phyloP scores from a whole-genome alignment of 2,888 invertebrate species.

The Steinernema scapterisci region DNA sequence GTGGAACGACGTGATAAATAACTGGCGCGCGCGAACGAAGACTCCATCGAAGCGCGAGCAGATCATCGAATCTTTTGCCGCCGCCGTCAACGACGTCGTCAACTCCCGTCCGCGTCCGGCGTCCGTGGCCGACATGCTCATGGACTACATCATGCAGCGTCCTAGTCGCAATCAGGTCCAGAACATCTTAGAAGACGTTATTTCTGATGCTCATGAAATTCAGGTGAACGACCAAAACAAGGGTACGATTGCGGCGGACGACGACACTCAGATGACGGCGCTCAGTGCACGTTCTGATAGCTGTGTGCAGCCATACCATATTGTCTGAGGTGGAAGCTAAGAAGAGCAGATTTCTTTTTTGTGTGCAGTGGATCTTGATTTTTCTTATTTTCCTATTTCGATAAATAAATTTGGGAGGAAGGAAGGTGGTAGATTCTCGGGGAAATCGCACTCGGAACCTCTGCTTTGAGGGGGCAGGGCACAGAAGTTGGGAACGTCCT shows the following conservation, averaged over 20 bases:
- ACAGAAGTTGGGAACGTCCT: too few relatives aligned
- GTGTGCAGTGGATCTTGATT: too few relatives aligned
- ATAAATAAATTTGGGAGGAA: too few relatives aligned
- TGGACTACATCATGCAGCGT: constrained; percentile 27
- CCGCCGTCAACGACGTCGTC: constrained; percentile 21
- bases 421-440: too few relatives aligned
- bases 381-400: too few relatives aligned
- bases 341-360: too few relatives aligned
- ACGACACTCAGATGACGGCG: constrained; percentile 17
- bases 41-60: constrained; percentile 43
- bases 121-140: constrained; percentile 21
- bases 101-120: constrained; percentile 20
- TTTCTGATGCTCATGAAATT: not conserved
- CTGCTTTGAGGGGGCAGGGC: too few relatives aligned
- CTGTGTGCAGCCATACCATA: constrained; percentile 8
- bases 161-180: constrained; percentile 6
- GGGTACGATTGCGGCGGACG: not conserved
- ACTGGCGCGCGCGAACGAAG: constrained; percentile 44
- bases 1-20: constrained; percentile 45
- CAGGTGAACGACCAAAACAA: constrained; percentile 2
- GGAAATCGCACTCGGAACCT: too few relatives aligned
- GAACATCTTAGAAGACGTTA: too few relatives aligned
- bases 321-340: not conserved
- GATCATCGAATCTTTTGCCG: constrained; percentile 34
- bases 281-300: constrained; percentile 8